Conservation (phyloP, 2,797 vertebrate genomes). For the Carcharodon carcharias region DNA sequence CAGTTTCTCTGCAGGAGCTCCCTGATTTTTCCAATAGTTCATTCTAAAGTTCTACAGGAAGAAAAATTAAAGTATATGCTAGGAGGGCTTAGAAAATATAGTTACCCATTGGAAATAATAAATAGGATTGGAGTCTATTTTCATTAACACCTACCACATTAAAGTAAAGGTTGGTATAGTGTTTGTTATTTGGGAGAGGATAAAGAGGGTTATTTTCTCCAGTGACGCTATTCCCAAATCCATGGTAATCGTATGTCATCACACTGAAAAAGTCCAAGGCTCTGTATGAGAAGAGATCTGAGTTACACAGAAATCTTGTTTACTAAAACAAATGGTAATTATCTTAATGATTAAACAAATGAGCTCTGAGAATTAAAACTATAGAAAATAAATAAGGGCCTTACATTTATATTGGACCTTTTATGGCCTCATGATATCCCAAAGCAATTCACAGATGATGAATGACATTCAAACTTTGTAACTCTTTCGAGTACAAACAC, state of each 20-base stretch:
- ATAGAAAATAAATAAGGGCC: neutral
- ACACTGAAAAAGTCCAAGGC: conserved; percentile 60
- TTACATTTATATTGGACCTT: neutral
- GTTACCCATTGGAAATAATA: neutral
- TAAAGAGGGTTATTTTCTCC: conserved; percentile 68
- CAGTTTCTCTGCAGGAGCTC: conserved; percentile 57
- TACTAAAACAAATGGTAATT: neutral
- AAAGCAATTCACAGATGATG: neutral
- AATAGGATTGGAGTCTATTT: neutral
- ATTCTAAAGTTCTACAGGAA: conserved; percentile 46
- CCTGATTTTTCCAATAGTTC: conserved; percentile 50
- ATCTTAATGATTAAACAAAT: neutral
- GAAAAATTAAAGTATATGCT: neutral
- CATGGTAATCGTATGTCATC: conserved; percentile 64
- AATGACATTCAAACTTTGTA: no score
- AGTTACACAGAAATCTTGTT: neutral
- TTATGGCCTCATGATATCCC: neutral
- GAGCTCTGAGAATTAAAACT: neutral
- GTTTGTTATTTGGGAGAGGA: conserved; percentile 47
- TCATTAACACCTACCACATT: neutral
- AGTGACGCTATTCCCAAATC: conserved; percentile 57
- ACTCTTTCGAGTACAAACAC: no score
- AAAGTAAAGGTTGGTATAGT: neutral
- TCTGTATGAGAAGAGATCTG: conserved; percentile 44
- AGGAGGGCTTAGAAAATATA: neutral